phyloP scores from a whole-genome alignment of 2,888 invertebrate species.

The Cantharis rustica region DNA sequence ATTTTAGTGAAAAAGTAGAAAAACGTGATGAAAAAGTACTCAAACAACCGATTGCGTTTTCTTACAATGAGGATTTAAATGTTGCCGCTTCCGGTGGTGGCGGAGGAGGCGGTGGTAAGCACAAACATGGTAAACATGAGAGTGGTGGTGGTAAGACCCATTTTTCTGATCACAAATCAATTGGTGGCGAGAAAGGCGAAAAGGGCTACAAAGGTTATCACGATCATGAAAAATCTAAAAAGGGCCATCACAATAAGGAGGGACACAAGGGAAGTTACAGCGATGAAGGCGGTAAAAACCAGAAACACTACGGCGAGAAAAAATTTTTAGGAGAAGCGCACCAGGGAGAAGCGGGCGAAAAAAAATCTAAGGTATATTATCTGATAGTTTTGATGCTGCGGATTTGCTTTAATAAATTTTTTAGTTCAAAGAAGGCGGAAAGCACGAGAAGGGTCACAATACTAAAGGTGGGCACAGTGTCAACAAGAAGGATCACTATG shows the following conservation, averaged over 20 bases:
- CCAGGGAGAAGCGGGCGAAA: constrained; percentile 60
- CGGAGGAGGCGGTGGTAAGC: constrained; percentile 14
- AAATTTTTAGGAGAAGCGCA: constrained; percentile 56
- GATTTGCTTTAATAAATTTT: not conserved
- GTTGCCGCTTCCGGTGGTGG: constrained; percentile 20
- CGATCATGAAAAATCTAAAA: constrained; percentile 47
- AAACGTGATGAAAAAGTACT: constrained; percentile 41
- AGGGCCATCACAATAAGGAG: constrained; percentile 55
- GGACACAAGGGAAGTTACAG: constrained; percentile 58
- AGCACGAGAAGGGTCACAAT: constrained; percentile 70
- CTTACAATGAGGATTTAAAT: constrained; percentile 39
- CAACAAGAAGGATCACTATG: constrained; percentile 76
- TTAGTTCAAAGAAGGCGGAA: constrained; percentile 45
- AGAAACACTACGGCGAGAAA: constrained; percentile 5
- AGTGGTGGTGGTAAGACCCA: constrained; percentile 33
- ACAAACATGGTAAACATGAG: constrained; percentile 15
- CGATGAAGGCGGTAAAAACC: constrained; percentile 51
- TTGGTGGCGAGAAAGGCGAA: constrained; percentile 48
- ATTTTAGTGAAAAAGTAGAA: constrained; percentile 52
- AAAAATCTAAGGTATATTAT: constrained; percentile 49
- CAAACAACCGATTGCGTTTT: constrained; percentile 45
- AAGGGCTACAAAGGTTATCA: constrained; percentile 52
- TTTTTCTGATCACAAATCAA: constrained; percentile 16
- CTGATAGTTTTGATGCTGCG: not conserved
- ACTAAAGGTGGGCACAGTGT: constrained; percentile 77